Evolutionary conservation across 35 echinoderm and acorn worm species (phyloP).

Genomic region (Heliocidaris erythrogramma): DNA sequence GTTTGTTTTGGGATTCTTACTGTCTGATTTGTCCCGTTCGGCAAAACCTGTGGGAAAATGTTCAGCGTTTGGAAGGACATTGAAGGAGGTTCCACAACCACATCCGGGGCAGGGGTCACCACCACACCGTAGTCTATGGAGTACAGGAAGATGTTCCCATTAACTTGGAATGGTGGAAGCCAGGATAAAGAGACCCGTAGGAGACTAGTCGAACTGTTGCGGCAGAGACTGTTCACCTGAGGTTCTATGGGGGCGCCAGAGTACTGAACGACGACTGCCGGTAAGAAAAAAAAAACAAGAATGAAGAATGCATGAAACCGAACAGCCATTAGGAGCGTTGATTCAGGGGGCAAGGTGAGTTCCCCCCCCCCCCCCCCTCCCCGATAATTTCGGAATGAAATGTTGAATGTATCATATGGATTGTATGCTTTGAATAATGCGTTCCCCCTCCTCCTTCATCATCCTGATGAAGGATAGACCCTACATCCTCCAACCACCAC

Average conservation of each 20-base stretch:
- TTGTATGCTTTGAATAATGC: too few relatives aligned
- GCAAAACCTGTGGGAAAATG: background rate
- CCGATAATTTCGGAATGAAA: too few relatives aligned
- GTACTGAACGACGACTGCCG: background rate
- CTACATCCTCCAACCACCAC: too few relatives aligned
- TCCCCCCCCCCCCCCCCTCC: too few relatives aligned
- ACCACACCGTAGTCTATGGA: conserved; percentile 7
- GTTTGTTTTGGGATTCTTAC: background rate
- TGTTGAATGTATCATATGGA: too few relatives aligned
- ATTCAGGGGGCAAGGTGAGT: too few relatives aligned
- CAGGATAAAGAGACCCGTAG: background rate
- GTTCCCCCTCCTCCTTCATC: too few relatives aligned
- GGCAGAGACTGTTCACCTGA: conserved; percentile 36
- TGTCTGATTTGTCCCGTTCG: background rate
- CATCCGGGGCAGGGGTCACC: conserved; percentile 9
- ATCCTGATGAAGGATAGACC: too few relatives aligned
- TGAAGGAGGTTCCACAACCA: background rate
- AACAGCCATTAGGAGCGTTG: too few relatives aligned
- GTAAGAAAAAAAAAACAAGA: background rate
- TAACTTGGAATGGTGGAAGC: conserved; percentile 42
- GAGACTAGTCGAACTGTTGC: conserved; percentile 9
- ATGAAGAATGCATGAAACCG: too few relatives aligned
- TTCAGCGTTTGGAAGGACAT: background rate
- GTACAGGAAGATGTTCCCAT: conserved; percentile 26
- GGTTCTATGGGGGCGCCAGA: conserved; percentile 32